A percentile compares a stretch with the other conserved stretches of the same genome.
These are phyloP conservation scores for Alloplasta piceator DNA, from an alignment of 2,888 invertebrate genomes.

Conservation along the genomic window DNA sequence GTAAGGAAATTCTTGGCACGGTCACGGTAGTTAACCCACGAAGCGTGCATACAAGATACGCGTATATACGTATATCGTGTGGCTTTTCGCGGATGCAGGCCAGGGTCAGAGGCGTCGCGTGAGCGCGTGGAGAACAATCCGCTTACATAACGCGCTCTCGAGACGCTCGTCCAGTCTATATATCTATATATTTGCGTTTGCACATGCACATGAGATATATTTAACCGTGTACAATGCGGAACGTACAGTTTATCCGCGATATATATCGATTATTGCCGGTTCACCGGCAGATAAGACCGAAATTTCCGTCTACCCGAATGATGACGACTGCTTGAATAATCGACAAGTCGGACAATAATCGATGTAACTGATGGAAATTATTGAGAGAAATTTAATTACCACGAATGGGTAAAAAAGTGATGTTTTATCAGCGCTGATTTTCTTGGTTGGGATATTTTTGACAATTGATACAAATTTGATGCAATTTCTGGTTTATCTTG, in stretches of 20 bases:
- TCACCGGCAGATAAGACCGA: conserved; percentile 48
- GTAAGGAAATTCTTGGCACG: conserved; percentile 72
- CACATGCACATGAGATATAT: neutral
- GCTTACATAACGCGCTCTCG: conserved; percentile 67
- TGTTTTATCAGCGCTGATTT: too few species aligned
- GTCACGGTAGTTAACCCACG: conserved; percentile 66
- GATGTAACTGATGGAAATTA: neutral
- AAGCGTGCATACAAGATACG: conserved; percentile 31
- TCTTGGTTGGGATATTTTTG: too few species aligned
- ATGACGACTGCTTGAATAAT: conserved; percentile 41
- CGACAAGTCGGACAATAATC: neutral
- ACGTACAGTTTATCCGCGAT: conserved; percentile 14
- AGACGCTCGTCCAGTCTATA: conserved; percentile 5
- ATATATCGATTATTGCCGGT: conserved; percentile 45
- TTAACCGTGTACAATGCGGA: neutral
- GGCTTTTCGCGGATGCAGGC: conserved; percentile 65
- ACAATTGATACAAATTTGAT: too few species aligned
- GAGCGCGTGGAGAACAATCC: conserved; percentile 67
- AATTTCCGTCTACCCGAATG: conserved; percentile 29
- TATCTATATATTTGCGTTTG: conserved; percentile 1
- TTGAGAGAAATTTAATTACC: neutral
- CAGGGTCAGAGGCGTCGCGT: conserved; percentile 68
- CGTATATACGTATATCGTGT: neutral
- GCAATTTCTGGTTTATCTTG: too few species aligned
- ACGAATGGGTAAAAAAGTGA: too few species aligned